Conservation (phyloP, 2,888 invertebrate genomes). For the Eucera pruinosa region DNA sequence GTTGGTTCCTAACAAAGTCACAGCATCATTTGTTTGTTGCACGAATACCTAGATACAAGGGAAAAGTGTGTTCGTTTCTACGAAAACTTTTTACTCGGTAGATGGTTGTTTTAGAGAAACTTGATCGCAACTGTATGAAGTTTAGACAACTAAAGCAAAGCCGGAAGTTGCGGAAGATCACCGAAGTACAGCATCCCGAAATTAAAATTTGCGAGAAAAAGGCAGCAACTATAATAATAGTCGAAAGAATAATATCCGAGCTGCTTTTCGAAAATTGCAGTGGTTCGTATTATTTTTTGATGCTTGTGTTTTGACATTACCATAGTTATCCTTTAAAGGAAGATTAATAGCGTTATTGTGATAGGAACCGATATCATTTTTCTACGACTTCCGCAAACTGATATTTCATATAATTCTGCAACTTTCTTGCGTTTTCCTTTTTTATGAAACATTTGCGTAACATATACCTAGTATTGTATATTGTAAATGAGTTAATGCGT, state of each 20-base stretch:
- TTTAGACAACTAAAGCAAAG: constrained; percentile 56
- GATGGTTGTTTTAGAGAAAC: constrained; percentile 68
- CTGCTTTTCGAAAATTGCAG: constrained; percentile 74
- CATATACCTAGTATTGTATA: not conserved
- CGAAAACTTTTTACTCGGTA: constrained; percentile 45
- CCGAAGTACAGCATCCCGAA: constrained; percentile 11
- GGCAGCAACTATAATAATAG: constrained; percentile 28
- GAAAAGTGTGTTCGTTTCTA: not conserved
- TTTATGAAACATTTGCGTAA: no score
- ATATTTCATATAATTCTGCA: no score
- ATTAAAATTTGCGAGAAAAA: constrained; percentile 19
- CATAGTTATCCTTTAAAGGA: not conserved
- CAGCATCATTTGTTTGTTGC: not conserved
- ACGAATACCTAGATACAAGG: not conserved
- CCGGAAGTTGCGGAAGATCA: constrained; percentile 40
- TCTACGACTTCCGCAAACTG: no score
- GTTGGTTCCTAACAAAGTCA: constrained; percentile 15
- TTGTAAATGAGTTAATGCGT: not conserved
- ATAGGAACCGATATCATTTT: not conserved
- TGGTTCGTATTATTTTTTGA: constrained; percentile 66
- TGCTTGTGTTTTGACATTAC: no score
- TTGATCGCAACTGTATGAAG: constrained; percentile 69
- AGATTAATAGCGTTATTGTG: not conserved
- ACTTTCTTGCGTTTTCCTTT: no score
- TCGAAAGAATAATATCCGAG: constrained; percentile 62